Evolutionary conservation across 1,140 invertebrate species (phyloP).

Genomic region (Caenorhabditis remanei): DNA sequence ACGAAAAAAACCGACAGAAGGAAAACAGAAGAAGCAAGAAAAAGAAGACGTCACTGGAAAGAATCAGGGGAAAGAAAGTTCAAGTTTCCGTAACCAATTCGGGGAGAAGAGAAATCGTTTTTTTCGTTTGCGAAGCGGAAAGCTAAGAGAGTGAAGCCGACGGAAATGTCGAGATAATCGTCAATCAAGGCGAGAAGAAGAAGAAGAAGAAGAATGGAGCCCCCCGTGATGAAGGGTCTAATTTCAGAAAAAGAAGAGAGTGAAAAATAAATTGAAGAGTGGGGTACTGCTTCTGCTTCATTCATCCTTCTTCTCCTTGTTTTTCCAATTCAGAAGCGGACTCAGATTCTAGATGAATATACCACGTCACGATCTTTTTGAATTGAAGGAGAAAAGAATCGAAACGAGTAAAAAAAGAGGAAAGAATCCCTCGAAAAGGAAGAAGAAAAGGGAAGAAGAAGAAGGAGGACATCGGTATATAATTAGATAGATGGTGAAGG

Average conservation of each 20-base stretch:
- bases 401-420: not conserved
- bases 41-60: slow-evolving; percentile 16
- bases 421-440: not conserved
- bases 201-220: slow-evolving; percentile 41
- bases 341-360: not conserved
- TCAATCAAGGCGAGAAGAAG: slow-evolving; percentile 48
- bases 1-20: not conserved
- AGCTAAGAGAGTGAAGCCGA: slow-evolving; percentile 36
- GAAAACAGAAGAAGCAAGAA: not conserved
- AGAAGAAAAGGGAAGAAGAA: not conserved
- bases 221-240: slow-evolving; percentile 43
- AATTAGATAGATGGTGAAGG: slow-evolving; percentile 48
- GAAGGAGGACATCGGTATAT: slow-evolving; percentile 34
- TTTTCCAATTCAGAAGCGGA: slow-evolving; percentile 11
- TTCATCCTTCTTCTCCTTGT: not conserved
- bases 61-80: slow-evolving; percentile 11
- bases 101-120: slow-evolving; percentile 7
- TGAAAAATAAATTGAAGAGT: slow-evolving; percentile 41
- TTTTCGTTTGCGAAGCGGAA: slow-evolving; percentile 8
- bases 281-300: not conserved
- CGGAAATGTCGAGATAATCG: slow-evolving; percentile 55
- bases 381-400: not conserved
- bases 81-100: slow-evolving; percentile 55
- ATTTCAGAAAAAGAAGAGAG: slow-evolving; percentile 45
- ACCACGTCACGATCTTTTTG: slow-evolving; percentile 36